Base-by-base conservation (phyloP, 2,113 vertebrate genomes). In the Cyanocitta stelleri region DNA sequence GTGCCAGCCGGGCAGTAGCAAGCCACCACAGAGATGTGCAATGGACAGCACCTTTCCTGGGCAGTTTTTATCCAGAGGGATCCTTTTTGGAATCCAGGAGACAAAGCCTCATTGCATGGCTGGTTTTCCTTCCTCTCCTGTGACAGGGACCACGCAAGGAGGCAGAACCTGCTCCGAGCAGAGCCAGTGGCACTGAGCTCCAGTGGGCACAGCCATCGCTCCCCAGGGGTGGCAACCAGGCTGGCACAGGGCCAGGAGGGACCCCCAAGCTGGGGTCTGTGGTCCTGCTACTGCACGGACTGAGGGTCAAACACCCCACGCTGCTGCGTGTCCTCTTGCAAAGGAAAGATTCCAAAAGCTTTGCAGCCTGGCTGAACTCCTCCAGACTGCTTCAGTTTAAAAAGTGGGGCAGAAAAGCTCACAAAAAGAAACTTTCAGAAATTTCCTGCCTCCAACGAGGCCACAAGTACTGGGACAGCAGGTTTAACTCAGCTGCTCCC, bases 391-490 rank as follows among this genome's bases (percentile, higher is more conserved):
- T 43, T 30, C 75, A 12, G 39, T 44, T 88, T 39, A 3, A 67
- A 91, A 95, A 93, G 61, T 95, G 93, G 95, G 91, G 48, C 95
- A 93, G 85, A 79, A 77, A 90, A 84, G 39, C 52, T 56, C 43
- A 39, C 51, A 17, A 3, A 32, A 27, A 69, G 49, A 89, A 96
- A 87, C 55, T 94, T 74, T 48, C 43, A 5, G 75, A 74, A 51
- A 35, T 29, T 43, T 71, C 78, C 85, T 33, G 37, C 49, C 89
- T 96, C 87, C 94, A 96, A 82, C 1, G 58, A 94, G 96, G 94
- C 93, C 94, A 94, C 41, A 93, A 93, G 92, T 59, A 46, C 89
- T 91, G 94, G 92, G 94, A 93, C 85, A 51, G 93, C n/a, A 24
- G 62, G 23, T 75, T 78, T 22, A 23, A 12, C 80, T 46, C 66